Conservation (phyloP, 2,113 vertebrate species). For the Macroglossus sobrinus region DNA sequence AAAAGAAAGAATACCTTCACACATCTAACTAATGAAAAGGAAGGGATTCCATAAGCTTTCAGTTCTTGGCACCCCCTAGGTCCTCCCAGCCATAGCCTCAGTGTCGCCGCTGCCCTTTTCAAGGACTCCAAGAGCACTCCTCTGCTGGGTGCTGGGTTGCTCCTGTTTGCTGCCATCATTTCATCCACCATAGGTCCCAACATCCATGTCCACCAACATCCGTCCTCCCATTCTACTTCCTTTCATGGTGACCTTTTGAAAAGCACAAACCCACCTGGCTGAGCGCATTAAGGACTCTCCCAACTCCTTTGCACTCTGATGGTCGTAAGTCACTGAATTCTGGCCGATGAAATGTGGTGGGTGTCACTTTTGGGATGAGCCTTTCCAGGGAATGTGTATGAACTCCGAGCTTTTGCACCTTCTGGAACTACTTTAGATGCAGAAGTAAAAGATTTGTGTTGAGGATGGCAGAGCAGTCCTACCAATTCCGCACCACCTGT, state of each 20-base stretch:
- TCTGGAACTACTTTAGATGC: background rate
- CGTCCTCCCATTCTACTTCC: background rate
- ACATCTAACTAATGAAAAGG: background rate
- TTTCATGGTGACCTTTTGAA: background rate
- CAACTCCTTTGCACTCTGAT: too few species aligned
- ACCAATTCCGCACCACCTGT: background rate
- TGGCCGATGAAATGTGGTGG: rapidly evolving
- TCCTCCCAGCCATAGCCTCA: too few species aligned
- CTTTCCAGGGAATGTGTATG: background rate
- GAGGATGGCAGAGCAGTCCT: background rate
- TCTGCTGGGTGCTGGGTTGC: background rate
- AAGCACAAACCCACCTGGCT: background rate
- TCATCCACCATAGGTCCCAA: too few species aligned
- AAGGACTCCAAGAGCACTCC: background rate
- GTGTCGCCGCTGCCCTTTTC: background rate
- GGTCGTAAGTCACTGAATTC: background rate
- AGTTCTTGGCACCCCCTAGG: rapidly evolving
- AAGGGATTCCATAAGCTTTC: background rate
- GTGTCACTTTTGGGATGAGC: rapidly evolving
- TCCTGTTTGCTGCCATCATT: rapidly evolving
- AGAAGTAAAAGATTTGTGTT: background rate
- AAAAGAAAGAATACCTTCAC: background rate
- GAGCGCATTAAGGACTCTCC: too few species aligned
- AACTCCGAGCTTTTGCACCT: background rate
- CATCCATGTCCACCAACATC: too few species aligned